Evolutionary conservation across 1,140 invertebrate species (phyloP).

Genomic region (Sycophila sp.): DNA sequence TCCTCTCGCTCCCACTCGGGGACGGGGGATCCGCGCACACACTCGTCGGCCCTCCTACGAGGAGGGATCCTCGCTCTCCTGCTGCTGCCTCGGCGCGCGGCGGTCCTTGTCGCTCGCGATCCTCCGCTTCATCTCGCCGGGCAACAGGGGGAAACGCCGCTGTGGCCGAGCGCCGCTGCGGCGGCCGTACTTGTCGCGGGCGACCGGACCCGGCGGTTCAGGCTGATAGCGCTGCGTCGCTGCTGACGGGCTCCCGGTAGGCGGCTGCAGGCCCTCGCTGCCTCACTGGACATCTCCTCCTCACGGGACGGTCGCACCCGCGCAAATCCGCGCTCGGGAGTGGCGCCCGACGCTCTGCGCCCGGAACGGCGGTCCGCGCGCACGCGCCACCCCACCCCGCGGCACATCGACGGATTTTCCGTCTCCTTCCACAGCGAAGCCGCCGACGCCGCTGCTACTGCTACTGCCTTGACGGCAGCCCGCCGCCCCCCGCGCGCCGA

Average conservation of each 20-base stretch:
- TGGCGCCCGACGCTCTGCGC: constrained; percentile 63
- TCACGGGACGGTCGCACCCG: constrained; percentile 63
- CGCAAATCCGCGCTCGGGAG: constrained; percentile 66
- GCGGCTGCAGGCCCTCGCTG: constrained; percentile 41
- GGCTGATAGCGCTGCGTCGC: not conserved
- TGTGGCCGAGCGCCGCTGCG: not conserved
- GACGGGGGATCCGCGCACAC: not conserved
- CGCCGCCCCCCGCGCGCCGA: not conserved
- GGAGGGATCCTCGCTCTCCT: too few species aligned
- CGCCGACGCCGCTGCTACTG: not conserved
- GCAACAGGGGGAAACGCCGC: too few species aligned
- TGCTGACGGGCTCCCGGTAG: constrained; percentile 3
- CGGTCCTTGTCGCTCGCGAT: not conserved
- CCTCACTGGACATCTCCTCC: constrained; percentile 59
- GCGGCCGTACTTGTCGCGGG: not conserved
- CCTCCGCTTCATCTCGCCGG: too few species aligned
- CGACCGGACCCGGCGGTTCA: not conserved
- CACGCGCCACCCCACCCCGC: constrained; percentile 49
- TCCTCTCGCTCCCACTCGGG: not conserved
- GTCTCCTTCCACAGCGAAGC: constrained; percentile 38
- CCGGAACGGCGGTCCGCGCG: constrained; percentile 47
- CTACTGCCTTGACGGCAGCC: not conserved
- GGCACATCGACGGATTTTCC: constrained; percentile 12
- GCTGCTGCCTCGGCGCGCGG: not conserved
- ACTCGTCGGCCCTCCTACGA: not conserved